These are phyloP conservation scores for Pelagia noctiluca DNA, from an alignment of 30 jellyfish, hydroid and myxozoan species.

Conservation along the genomic window DNA sequence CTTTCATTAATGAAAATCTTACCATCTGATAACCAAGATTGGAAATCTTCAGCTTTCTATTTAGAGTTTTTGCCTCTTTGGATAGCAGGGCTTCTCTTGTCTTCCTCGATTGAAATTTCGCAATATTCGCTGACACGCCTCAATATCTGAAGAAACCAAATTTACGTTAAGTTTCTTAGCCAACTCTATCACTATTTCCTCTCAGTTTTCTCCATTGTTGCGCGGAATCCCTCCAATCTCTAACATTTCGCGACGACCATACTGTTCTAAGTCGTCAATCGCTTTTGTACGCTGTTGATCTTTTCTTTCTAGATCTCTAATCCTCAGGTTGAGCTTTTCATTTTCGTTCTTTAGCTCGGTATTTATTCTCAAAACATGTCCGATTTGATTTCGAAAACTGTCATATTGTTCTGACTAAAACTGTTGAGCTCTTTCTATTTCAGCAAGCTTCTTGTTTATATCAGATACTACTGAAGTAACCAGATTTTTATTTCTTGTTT, in stretches of 20 bases:
- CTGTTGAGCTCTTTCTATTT: not conserved
- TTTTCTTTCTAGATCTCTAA: not conserved
- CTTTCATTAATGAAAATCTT: too few relatives aligned
- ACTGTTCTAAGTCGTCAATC: conserved; percentile 12
- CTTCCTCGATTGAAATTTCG: too few relatives aligned
- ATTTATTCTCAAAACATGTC: not conserved
- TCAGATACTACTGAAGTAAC: too few relatives aligned
- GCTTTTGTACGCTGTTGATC: not conserved
- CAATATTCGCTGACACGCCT: conserved; percentile 10
- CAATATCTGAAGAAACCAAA: not conserved
- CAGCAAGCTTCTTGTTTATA: not conserved
- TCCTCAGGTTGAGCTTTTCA: not conserved
- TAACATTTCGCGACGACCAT: conserved; percentile 5
- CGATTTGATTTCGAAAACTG: not conserved
- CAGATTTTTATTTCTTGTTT: too few relatives aligned
- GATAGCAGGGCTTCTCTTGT: too few relatives aligned
- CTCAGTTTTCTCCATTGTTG: not conserved
- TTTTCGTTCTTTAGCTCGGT: not conserved
- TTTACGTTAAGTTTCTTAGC: conserved; percentile 3
- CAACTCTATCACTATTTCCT: not conserved
- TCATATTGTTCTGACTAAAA: not conserved
- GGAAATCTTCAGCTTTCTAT: too few relatives aligned
- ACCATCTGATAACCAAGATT: too few relatives aligned
- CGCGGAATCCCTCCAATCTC: conserved; percentile 15
- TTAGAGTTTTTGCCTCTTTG: too few relatives aligned